Conservation (phyloP, 35 echinoderm and acorn worm genomes). For the Acanthaster planci region DNA sequence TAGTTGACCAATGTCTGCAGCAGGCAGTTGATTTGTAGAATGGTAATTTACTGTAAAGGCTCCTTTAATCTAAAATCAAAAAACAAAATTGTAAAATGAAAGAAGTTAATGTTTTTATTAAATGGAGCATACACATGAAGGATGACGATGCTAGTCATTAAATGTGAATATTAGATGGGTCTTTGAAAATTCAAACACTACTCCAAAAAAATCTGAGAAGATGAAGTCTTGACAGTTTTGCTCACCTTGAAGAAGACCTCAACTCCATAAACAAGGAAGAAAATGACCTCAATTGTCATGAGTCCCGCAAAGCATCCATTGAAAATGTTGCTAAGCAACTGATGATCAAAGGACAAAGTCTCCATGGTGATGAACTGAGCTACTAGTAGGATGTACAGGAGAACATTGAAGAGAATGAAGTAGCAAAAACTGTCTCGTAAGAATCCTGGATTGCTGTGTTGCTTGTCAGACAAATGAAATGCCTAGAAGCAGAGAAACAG, state of each 20-base stretch:
- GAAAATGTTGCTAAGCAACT: slow-evolving; percentile 58
- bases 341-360: slow-evolving; percentile 27
- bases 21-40: neutral
- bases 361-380: slow-evolving; percentile 68
- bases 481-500: slow-evolving; percentile 47
- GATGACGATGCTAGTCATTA: too few species aligned
- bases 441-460: slow-evolving; percentile 77
- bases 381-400: slow-evolving; percentile 64
- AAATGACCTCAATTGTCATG: slow-evolving; percentile 77
- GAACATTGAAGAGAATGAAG: slow-evolving; percentile 77
- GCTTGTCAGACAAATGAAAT: slow-evolving; percentile 80
- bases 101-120: neutral
- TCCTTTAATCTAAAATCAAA: slow-evolving; percentile 79
- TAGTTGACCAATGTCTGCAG: neutral
- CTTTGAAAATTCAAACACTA: neutral
- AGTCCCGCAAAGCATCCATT: slow-evolving; percentile 72
- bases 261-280: slow-evolving; percentile 95
- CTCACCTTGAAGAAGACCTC: slow-evolving; percentile 97
- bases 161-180: neutral
- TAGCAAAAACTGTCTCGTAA: slow-evolving; percentile 77
- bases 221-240: neutral
- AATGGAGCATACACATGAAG: neutral
- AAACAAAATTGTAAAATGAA: slow-evolving; percentile 1
- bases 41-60: slow-evolving; percentile 63
- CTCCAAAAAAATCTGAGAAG: neutral